Base-by-base conservation (phyloP, 92 coral and sea anemone genomes). In the Porites rus region DNA sequence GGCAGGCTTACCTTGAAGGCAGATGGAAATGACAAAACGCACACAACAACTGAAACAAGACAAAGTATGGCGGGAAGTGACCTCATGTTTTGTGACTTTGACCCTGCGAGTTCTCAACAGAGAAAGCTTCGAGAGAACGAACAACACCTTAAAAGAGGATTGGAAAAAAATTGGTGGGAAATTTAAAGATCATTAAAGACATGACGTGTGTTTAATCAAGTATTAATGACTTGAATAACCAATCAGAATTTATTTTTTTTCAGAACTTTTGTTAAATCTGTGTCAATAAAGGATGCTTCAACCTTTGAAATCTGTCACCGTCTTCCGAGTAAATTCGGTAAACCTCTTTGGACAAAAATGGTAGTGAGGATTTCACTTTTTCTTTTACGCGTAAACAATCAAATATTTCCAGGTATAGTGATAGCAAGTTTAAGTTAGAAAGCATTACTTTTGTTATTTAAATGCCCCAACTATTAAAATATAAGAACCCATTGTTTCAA, bases 21-120 rank as follows among this genome's bases (percentile, higher is more conserved):
- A 50, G 65, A 25, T 16, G 66, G 80, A 43, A 74, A 20, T 18
- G 80, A 56, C 80, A 76, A 25, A 59, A 76, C 80, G 16, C 80
- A 76, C 6, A 76, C 51, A 24, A 14, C 10, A 13, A 56, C 59
- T 51, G 67, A 76, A 58, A 76, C 67, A 10, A 76, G 12, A 21
- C 58, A 31, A 20, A 76, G 7, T 13, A 76, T 4, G 13, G 80
- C 31, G 52, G 80, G 80, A 2, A 58, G 11, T 13, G 80, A 76
- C 67, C 51, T 24, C 80, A 76, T 76, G n/a, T 62, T 18, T 62
- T 62, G 3, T 9, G 60, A 54, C 60, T 25, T 59, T 58, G 8
- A n/a, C 52, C 60, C 3, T 10, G 56, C 56, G 25, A 22, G 24
- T 58, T 0, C 4, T 6, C 78, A 53, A 21, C 21, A 76, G 66